Conservation (phyloP, 1,140 invertebrate species). For the Protaetia brevitarsis region DNA sequence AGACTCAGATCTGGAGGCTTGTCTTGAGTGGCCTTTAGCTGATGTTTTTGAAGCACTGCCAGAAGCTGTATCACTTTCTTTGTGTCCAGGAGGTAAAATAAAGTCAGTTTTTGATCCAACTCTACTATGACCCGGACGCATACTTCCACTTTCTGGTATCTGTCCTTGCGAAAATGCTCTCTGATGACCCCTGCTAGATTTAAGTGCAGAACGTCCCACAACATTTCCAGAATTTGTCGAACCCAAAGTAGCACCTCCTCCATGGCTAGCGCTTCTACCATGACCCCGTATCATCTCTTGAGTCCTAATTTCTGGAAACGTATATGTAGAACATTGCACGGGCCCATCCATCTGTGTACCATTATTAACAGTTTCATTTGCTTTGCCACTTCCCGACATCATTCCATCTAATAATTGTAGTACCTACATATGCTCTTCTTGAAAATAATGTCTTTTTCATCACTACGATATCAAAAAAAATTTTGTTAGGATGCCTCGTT, state of each 20-base stretch:
- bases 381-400: not conserved
- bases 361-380: not conserved
- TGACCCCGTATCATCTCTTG: slow-evolving; percentile 53
- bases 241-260: slow-evolving; percentile 59
- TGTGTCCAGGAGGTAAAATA: slow-evolving; percentile 77
- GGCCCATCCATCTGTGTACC: not conserved
- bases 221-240: slow-evolving; percentile 48
- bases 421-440: not conserved
- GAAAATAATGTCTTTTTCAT: not conserved
- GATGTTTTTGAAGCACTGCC: slow-evolving; percentile 52
- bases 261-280: slow-evolving; percentile 75
- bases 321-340: slow-evolving; percentile 44
- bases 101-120: slow-evolving; percentile 85
- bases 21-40: slow-evolving; percentile 59
- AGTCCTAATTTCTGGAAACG: slow-evolving; percentile 37
- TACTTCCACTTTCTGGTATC: slow-evolving; percentile 54
- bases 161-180: slow-evolving; percentile 83
- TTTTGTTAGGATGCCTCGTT: not conserved
- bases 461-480: not conserved
- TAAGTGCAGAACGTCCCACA: slow-evolving; percentile 59
- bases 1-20: slow-evolving; percentile 74
- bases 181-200: slow-evolving; percentile 72
- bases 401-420: not conserved
- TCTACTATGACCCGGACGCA: slow-evolving; percentile 66
- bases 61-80: slow-evolving; percentile 54